Evolutionary conservation across 1,140 invertebrate species (phyloP), one percentile per base, ranked within the genome.

Genomic region (Trichonephila inaurata): DNA sequence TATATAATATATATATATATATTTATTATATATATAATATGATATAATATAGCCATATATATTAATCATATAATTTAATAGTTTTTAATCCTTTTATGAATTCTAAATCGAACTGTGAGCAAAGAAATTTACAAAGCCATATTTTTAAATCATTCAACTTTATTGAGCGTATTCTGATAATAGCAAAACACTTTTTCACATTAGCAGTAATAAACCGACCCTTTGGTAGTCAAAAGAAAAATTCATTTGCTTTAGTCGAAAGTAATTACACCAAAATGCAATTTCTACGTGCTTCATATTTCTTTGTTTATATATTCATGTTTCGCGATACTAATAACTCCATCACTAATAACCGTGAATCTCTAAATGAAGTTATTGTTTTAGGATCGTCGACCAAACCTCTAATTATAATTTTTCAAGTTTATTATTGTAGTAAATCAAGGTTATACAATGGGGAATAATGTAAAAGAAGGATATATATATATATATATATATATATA

Each of bases 361-460:
- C 86, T 66, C 24, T 66, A 33, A 40, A 66, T 28, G 88, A 69
- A 60, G 88, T 89, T 89, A 87, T 64, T 87, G 61, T 64, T 61
- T 40, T 58, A 1, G 24, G 16, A 16, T 33, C 18, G 8, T 8
- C 19, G 44, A n/a, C 19, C 6, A 33, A 77, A 62, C 21, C 66
- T 44, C 10, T 77, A 89, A 89, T 89, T 89, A 89, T 60, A 44
- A 89, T 89, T 89, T 89, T 77, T 89, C 44, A 89, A 66, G 44
- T 66, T 89, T 16, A 89, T 89, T 66, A 77, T 77, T 89, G 69
- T 66, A 33, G 19, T 89, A 66, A 69, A 89, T 89, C 21, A 72
- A 72, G 66, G 58, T 60, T 60, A 77, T 89, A n/a, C 88, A 77
- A 19, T 6, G 28, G 66, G 28, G 66, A 51, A 24, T 77, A 77